Evolutionary conservation across 2,888 invertebrate species (phyloP).

Genomic region (Sinohyriopsis cumingii): DNA sequence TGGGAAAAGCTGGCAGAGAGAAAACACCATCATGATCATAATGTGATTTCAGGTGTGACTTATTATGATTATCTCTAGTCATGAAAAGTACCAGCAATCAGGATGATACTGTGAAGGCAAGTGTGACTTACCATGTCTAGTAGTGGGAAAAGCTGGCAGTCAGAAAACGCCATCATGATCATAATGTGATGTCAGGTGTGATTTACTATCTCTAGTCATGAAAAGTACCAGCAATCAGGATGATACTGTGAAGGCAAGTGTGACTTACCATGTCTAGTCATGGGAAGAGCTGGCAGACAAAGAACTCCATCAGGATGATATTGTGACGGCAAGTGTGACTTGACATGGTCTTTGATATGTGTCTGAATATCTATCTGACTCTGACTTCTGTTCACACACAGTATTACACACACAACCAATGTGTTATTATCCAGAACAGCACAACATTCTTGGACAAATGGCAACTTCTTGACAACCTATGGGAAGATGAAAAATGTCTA

Average conservation of each 20-base stretch:
- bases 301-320: constrained; percentile 57
- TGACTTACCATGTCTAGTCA: constrained; percentile 67
- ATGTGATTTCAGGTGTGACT: constrained; percentile 49
- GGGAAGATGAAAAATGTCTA: too few species aligned
- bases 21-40: constrained; percentile 61
- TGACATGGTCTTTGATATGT: constrained; percentile 4
- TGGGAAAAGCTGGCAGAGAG: constrained; percentile 53
- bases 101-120: constrained; percentile 62
- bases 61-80: constrained; percentile 71
- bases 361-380: neutral
- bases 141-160: constrained; percentile 60
- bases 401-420: constrained; percentile 11
- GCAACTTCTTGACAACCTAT: constrained; percentile 7
- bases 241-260: constrained; percentile 56
- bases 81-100: constrained; percentile 63
- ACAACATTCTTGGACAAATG: constrained; percentile 1
- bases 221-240: constrained; percentile 64
- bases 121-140: constrained; percentile 63
- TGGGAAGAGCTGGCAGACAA: constrained; percentile 53
- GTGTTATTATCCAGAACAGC: constrained; percentile 8
- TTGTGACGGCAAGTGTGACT: constrained; percentile 10
- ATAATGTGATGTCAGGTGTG: constrained; percentile 55
- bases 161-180: constrained; percentile 57
- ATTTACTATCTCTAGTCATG: constrained; percentile 61
- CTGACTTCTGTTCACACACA: neutral